Evolutionary conservation across 2,888 invertebrate genomes (phyloP), one percentile per base, ranked within the genome.

Genomic region (Coremacera marginata): DNA sequence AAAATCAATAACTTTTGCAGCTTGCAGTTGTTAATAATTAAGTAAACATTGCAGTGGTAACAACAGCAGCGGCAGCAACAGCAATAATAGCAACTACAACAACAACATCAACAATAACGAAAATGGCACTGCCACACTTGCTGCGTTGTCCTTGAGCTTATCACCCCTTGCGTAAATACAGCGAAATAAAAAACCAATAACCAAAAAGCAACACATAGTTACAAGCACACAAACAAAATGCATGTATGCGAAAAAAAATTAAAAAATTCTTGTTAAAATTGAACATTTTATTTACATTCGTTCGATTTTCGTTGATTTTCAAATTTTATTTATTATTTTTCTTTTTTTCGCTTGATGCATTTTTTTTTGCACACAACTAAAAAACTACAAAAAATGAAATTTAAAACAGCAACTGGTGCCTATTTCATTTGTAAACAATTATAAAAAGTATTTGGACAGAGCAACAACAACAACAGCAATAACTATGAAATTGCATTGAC

Each of bases 61-160:
- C 70, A 79, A 78, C 80, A 80, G 80, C 78, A 78, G 79, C 79
- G 75, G 75, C 75, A 19, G 19, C 31, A 75, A 65, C 70, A 51
- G 19, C 76, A n/a, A n/a, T n/a, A n/a, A n/a, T n/a, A 60, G 76
- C 76, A 73, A 78, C 71, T 74, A 70, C 19, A 73, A 51, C 55
- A 74, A 16, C 55, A 65, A 27, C 52, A 22, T 67, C 19, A 73
- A 51, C 55, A 74, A 16, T 37, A 65, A 27, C 52, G 14, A 57
- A 34, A 67, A 14, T 73, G 68, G 37, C 34, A 63, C 57, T 22
- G 65, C 70, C 25, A 75, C 52, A 55, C 60, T 62, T 22, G 62
- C 70, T n/a, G 16, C 52, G 65, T 49, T 75, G 75, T 80, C 77
- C 80, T 80, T 52, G 68, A 79, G 76, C 77, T 75, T 79, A 78